phyloP scores from a whole-genome alignment of 1,140 invertebrate genomes.

The Diachasma alloeum region DNA sequence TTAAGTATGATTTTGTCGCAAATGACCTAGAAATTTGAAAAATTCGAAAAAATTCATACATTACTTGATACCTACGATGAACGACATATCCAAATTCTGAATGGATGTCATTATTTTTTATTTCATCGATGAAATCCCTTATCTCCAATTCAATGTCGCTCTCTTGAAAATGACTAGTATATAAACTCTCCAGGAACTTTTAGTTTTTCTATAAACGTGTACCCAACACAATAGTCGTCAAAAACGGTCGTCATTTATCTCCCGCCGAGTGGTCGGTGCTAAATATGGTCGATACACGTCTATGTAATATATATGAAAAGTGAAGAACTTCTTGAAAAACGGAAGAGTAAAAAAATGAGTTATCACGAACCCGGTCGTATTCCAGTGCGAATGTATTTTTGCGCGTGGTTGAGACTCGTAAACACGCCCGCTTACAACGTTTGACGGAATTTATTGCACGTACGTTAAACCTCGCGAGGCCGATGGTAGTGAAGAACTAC shows the following conservation, averaged over 20 bases:
- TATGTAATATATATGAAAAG: neutral
- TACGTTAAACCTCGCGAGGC: slow-evolving; percentile 28
- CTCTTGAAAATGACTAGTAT: no score
- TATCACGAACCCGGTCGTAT: neutral
- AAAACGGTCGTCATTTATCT: no score
- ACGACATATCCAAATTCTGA: no score
- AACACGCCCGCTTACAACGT: slow-evolving; percentile 24
- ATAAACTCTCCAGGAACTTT: no score
- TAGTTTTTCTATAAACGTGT: neutral
- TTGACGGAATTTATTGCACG: slow-evolving; percentile 22
- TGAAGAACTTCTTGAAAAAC: neutral
- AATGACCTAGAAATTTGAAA: no score
- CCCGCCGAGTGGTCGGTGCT: no score
- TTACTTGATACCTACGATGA: no score
- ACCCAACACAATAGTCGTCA: neutral
- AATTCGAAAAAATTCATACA: no score
- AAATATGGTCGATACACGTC: neutral
- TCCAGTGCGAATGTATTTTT: slow-evolving; percentile 18
- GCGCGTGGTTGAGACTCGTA: slow-evolving; percentile 24
- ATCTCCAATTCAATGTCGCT: no score
- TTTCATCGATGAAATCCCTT: no score
- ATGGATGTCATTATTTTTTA: no score
- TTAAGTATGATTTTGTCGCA: no score
- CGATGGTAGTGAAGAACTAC: slow-evolving; percentile 18
- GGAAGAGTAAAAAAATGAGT: slow-evolving; percentile 19